Percentiles rank a stretch among this genome's conserved stretches.
phyloP scores from a whole-genome alignment of 2,797 vertebrate species.

The Falco columbarius region DNA sequence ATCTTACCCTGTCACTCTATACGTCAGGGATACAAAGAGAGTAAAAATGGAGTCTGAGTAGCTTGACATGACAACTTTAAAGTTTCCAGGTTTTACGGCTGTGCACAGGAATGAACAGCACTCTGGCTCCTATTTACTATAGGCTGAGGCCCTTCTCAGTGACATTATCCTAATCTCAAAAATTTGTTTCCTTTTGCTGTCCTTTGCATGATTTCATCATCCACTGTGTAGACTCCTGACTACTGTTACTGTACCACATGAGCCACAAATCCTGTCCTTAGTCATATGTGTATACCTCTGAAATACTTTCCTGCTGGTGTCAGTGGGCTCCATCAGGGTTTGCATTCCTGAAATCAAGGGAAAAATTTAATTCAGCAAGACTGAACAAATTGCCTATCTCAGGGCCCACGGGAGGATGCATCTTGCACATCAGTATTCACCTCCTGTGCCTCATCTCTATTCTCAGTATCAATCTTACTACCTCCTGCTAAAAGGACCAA shows the following conservation, averaged over 20 bases:
- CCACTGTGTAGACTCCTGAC: background rate
- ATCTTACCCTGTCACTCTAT: background rate
- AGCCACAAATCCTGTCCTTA: background rate
- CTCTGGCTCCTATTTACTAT: background rate
- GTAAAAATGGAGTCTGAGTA: background rate
- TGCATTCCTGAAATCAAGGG: background rate
- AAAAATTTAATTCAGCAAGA: background rate
- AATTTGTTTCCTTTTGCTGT: background rate
- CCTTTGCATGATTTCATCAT: background rate
- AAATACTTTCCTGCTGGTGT: background rate
- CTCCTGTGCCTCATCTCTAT: background rate
- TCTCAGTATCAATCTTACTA: background rate
- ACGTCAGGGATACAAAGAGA: background rate
- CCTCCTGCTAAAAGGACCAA: background rate
- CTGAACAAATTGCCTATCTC: background rate
- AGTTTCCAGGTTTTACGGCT: background rate
- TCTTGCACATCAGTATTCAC: background rate
- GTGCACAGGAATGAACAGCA: background rate
- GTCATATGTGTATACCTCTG: background rate
- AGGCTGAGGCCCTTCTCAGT: background rate
- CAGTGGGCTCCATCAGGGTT: background rate
- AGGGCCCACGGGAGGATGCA: background rate
- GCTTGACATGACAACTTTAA: background rate
- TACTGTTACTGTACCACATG: background rate
- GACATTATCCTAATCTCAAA: background rate